Base-by-base conservation (phyloP, 1,140 invertebrate genomes). In the Oreohelix idahoensis region DNA sequence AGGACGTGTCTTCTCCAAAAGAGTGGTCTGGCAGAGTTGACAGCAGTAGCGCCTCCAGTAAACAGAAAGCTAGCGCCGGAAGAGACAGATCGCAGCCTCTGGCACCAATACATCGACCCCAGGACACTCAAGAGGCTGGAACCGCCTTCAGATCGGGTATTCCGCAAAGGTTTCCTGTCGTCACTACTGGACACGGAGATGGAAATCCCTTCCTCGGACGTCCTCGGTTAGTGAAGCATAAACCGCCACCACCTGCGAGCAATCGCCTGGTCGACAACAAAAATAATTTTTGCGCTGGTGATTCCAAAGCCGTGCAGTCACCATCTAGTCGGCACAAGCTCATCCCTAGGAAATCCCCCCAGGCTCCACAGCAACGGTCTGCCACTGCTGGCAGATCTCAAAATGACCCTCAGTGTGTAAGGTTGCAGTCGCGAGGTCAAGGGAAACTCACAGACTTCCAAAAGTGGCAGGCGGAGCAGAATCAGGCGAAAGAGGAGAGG, bases 381-480 rank as follows among this genome's bases (percentile, higher is more conserved):
- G 15, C 26, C 11, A 63, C 78, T 63, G 13, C 58, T 17, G 35
- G 20, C 2, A 76, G 10, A 26, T 13, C n/a, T 51, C 76, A 1
- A 20, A 26, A 53, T 20, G n/a, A 69, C 4, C 1, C 23, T 45
- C 70, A 45, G 26, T 51, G 35, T 63, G 36, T 38, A 17, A 45
- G 42, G 58, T 58, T 1, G 23, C 49, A 23, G 17, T 32, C 84
- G 0, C 35, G 79, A 73, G 38, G 51, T 29, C 32, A 45, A 75
- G 73, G 79, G 39, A 87, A 89, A 80, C 53, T 88, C 39, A 85
- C 88, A 58, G 89, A 90, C 77, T 91, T 89, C 66, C 87, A 90
- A 69, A 89, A 89, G 73, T 91, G 89, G 88, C 90, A 89, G 85
- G 83, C 88, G 82, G 89, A 90, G 83, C 90, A 89, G 83, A 87